Evolutionary conservation across 2,888 invertebrate species (phyloP), one percentile per base, ranked within the genome.

Genomic region (Phyto melanocephala): DNA sequence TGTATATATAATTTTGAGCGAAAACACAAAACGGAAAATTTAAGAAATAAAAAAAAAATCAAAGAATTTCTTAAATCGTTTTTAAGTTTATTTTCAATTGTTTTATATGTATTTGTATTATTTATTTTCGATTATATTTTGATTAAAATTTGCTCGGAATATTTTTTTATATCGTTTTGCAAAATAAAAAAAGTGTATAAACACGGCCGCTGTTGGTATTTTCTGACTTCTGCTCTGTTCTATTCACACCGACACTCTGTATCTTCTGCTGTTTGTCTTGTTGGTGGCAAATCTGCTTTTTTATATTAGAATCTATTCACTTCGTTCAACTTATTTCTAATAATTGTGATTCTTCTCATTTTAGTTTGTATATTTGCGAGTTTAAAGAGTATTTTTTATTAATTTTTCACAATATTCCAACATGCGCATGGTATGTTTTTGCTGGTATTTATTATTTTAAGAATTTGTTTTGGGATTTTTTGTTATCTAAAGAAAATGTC

Each of bases 341-440:
- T 47, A 81, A 50, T 28, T 47, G 52, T 28, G 6, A 28, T 28
- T 47, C 6, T 13, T 40, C 45, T 45, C 35, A 8, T 10, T 68
- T 37, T 45, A 56, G n/a, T 17, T 50, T 42, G 22, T 60, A 62
- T 72, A 63, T 54, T 47, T 42, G 17, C n/a, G 15, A 22, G 50
- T 50, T 22, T 50, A 13, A 71, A 71, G 17, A 58, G 8, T 40
- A 42, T 62, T 74, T 75, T 75, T 62, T 20, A 17, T 35, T 37
- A 50, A 33, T 33, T 20, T 62, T 72, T 62, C 20, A 33, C 15
- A 37, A 56, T n/a, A 56, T 67, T 13, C 35, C 7, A 42, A 17
- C 28, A 52, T 74, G 80, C 80, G 80, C 80, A 80, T 68, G 80
- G 62, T 67, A 68, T 68, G 24, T 74, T 42, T 80, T 28, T 0